Base-by-base conservation (phyloP, 2,113 vertebrate species). In the Lethenteron reissneri region DNA sequence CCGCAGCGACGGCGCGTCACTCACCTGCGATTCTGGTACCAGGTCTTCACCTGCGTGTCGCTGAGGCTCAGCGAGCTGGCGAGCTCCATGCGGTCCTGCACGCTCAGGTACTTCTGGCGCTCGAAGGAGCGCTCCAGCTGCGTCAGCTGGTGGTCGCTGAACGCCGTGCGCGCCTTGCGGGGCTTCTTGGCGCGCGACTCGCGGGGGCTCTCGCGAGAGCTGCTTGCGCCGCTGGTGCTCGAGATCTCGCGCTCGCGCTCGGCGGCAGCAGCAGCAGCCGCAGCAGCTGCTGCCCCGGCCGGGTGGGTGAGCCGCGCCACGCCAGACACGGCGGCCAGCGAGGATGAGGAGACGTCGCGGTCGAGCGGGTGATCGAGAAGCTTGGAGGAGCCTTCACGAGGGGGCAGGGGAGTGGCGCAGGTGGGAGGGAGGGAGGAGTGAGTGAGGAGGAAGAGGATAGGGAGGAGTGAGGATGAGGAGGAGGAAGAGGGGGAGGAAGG, bases 1-100 rank as follows among this genome's bases (percentile, higher is more conserved):
- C 41, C 6, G 41, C 41, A 41, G 41, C 41, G 41, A 5, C 41
- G 41, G 41, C 41, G 41, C 41, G 41, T 41, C 41, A 17, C 78
- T 86, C 81, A 96, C 90, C 92, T 95, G 77, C 94, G 83, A 85
- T 97, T 97, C 84, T 97, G 92, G 86, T 97, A 97, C 92, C 94
- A 97, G 78, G 94, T 97, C 82, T 97, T 97, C 79, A 97, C 94
- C 81, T 97, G 92, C 19, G 94, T 97, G 88, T 97, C 94, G 56
- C 90, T 95, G 78, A 97, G 88, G 84, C 94, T 95, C 78, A 97
- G 92, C 2, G 94, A 95, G 11, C 92, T 92, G 10, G 94, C 92
- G 75, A 97, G 85, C 76, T 97, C 94, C 94, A 97, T 97, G 74
- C 94, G 84, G 83, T 97, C 94, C 81, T 97, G 92, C 69, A 97